A percentile compares a stretch with the other conserved stretches of the same genome.
Conservation (phyloP, 2,888 invertebrate genomes). For the Gryllus longicercus region DNA sequence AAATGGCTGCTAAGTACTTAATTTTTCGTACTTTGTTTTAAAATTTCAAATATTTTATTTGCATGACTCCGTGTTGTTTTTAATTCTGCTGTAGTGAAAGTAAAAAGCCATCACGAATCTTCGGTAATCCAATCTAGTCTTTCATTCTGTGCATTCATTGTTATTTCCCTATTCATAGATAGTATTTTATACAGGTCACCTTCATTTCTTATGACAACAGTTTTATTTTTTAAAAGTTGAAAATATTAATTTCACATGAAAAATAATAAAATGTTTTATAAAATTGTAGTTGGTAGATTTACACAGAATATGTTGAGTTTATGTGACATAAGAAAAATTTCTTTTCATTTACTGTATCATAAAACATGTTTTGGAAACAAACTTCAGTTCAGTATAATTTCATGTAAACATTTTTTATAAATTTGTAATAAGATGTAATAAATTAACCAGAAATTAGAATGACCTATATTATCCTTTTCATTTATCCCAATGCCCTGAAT, state of each 20-base stretch:
- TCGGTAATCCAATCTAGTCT: conserved; percentile 37
- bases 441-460: conserved; percentile 17
- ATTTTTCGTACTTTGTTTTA: conserved; percentile 10
- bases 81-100: conserved; percentile 32
- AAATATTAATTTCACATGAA: conserved; percentile 9
- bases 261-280: not conserved
- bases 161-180: conserved; percentile 31
- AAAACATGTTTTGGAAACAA: not conserved
- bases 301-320: conserved; percentile 6
- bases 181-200: conserved; percentile 25
- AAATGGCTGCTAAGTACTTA: conserved; percentile 29
- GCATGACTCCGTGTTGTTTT: conserved; percentile 18
- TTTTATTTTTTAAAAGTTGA: conserved; percentile 10
- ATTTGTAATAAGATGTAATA: conserved; percentile 8
- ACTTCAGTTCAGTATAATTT: conserved; percentile 10
- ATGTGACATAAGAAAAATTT: not conserved
- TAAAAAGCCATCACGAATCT: conserved; percentile 31
- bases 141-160: conserved; percentile 35
- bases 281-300: not conserved
- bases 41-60: conserved; percentile 21
- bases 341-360: not conserved
- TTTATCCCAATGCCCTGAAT: not conserved
- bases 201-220: conserved; percentile 17
- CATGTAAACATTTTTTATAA: conserved; percentile 17
- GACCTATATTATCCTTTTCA: not conserved